Base-by-base conservation (phyloP, 2,888 invertebrate genomes). In the Heliothis peltigera region DNA sequence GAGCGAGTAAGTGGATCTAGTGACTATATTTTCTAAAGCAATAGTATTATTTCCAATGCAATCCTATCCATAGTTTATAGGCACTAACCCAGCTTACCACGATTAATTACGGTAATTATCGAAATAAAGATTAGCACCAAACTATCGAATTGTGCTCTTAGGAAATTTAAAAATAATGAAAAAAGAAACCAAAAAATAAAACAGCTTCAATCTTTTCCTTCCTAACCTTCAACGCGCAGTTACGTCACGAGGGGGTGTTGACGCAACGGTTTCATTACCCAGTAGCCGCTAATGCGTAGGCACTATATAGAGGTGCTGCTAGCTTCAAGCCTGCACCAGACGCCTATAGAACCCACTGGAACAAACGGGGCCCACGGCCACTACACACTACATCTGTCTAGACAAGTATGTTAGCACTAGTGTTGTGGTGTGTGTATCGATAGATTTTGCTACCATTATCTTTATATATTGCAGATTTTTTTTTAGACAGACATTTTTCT, bases 261-360 rank as follows among this genome's bases (percentile, higher is more conserved):
- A 69, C 43, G 46, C 39, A 19, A 39, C 32, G 47, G 55, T 66
- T 62, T 75, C 64, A 77, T 66, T 51, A 68, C 22, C 59, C 22
- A 32, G 57, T 54, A 44, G 32, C 19, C 22, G 35, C 54, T 74
- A 74, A 74, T 74, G 70, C 54, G 46, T 56, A 63, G 60, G 54
- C 42, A 75, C 49, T 60, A 66, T 55, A 64, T 47, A 71, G 48
- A 52, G 56, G 62, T 67, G 68, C 61, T 79, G 81, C 51, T 70
- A 64, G 68, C 51, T 80, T 66, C 51, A 62, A 81, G 78, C 58
- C 70, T 61, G 52, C 67, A 59, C 42, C 51, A 52, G 70, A 70
- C 54, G 54, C 49, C 54, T 67, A 74, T 67, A 69, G 58, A 53
- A 48, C 51, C 15, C 5, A 15, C 39, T 65, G 62, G 64, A 62